Percentiles rank a stretch among this genome's conserved stretches.
Evolutionary conservation across 2,797 vertebrate genomes (phyloP).

Genomic region (Sitta carolinensis): DNA sequence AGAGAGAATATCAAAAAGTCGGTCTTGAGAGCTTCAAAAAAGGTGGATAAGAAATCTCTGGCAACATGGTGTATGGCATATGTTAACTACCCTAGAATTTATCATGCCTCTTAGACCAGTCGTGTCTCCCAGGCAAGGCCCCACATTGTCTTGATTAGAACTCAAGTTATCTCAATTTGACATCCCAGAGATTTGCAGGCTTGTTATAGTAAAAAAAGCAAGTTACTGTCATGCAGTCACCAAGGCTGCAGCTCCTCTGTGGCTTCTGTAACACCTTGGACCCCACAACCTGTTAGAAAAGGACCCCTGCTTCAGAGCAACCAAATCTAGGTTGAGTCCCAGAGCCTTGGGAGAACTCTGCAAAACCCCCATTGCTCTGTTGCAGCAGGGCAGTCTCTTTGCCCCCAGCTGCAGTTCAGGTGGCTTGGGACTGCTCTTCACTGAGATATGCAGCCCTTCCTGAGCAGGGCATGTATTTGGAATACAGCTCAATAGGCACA

Average conservation of each 20-base stretch:
- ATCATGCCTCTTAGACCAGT: neutral
- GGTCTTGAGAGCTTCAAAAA: neutral
- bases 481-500: accelerated
- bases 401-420: neutral
- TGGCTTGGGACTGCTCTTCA: neutral
- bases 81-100: neutral
- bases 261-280: neutral
- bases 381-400: neutral
- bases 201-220: neutral
- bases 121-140: neutral
- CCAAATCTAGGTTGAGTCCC: neutral
- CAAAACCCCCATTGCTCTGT: neutral
- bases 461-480: neutral
- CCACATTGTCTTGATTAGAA: neutral
- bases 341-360: neutral
- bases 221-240: neutral
- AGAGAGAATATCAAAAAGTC: neutral
- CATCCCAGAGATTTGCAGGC: neutral
- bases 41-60: neutral
- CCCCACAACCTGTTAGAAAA: neutral
- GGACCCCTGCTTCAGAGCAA: neutral
- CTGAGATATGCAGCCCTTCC: neutral
- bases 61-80: neutral
- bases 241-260: neutral
- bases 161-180: neutral